phyloP scores from a whole-genome alignment of 2,797 vertebrate species.

The Labroides dimidiatus region DNA sequence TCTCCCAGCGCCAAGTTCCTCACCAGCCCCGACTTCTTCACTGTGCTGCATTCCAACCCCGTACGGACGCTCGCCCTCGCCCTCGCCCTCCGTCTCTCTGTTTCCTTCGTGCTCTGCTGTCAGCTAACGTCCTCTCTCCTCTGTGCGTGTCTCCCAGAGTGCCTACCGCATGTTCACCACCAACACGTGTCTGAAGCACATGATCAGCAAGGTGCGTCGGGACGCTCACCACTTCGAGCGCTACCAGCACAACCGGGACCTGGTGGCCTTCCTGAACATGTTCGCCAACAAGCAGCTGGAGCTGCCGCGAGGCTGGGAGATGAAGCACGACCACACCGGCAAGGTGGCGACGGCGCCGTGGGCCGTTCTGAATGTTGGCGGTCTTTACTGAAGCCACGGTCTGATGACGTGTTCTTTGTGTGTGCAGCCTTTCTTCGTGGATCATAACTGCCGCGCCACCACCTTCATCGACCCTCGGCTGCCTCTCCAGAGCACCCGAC shows the following conservation, averaged over 20 bases:
- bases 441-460: constrained; percentile 94
- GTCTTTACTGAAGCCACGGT: too few species aligned
- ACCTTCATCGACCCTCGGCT: constrained; percentile 96
- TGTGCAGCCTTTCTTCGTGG: constrained; percentile 93
- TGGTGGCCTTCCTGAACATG: constrained; percentile 95
- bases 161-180: constrained; percentile 94
- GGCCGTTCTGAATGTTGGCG: too few species aligned
- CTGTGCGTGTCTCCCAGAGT: constrained; percentile 88
- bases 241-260: constrained; percentile 96
- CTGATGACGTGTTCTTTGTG: too few species aligned
- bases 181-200: constrained; percentile 94
- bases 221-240: constrained; percentile 95
- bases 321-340: constrained; percentile 95
- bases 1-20: constrained; percentile 96
- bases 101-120: too few species aligned
- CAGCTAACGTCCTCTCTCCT: too few species aligned
- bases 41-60: constrained; percentile 97
- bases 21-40: constrained; percentile 97
- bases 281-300: constrained; percentile 95
- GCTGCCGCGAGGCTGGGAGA: constrained; percentile 94
- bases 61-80: constrained; percentile 85
- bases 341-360: constrained; percentile 81
- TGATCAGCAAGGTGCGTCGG: constrained; percentile 86
- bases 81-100: too few species aligned
- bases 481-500: constrained; percentile 91